phyloP scores from a whole-genome alignment of 1,140 invertebrate genomes.

The Ceratina calcarata region DNA sequence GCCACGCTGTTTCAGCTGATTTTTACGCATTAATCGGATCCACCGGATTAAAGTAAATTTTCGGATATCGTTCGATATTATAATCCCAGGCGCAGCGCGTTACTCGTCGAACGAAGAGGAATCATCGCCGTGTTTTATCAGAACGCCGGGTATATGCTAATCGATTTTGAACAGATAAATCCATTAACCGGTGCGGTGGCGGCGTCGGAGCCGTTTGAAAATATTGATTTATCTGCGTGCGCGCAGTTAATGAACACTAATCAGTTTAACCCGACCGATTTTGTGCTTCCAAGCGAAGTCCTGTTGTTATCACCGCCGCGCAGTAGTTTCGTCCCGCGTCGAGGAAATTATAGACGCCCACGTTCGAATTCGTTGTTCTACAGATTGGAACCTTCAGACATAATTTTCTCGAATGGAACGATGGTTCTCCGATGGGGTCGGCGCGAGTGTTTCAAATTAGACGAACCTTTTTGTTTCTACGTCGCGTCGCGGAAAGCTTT shows the following conservation, averaged over 20 bases:
- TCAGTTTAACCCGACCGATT: constrained; percentile 28
- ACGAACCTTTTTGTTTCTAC: constrained; percentile 32
- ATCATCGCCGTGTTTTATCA: constrained; percentile 8
- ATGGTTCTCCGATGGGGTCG: too few relatives aligned
- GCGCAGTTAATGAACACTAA: constrained; percentile 28
- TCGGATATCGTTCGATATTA: constrained; percentile 25
- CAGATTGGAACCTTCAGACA: too few relatives aligned
- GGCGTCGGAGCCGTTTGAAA: background rate
- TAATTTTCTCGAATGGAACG: background rate
- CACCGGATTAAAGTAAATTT: constrained; percentile 16
- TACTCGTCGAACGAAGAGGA: background rate
- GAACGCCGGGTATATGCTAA: constrained; percentile 15
- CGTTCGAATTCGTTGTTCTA: background rate
- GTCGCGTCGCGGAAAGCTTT: constrained; percentile 38
- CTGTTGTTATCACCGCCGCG: background rate
- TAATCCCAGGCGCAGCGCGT: background rate
- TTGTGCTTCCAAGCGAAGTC: background rate
- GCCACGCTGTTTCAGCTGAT: background rate
- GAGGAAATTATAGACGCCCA: background rate
- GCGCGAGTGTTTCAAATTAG: background rate
- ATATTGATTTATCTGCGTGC: constrained; percentile 30
- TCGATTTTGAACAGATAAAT: constrained; percentile 39
- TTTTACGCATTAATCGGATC: constrained; percentile 35
- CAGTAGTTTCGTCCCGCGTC: background rate
- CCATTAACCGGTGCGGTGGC: background rate